Base-by-base conservation (phyloP, 2,797 vertebrate species). In the Prionace glauca region DNA sequence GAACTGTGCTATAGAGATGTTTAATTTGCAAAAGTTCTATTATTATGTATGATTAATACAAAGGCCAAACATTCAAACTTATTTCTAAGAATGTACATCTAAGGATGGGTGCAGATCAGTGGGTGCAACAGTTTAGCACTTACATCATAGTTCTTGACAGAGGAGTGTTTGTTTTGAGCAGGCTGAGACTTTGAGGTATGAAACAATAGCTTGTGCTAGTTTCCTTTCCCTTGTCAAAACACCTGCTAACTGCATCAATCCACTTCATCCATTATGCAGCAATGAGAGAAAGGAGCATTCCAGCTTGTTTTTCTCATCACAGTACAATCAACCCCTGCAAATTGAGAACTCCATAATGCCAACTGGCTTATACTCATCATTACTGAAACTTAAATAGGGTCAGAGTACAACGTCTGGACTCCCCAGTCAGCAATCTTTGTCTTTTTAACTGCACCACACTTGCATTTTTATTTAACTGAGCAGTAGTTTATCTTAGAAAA, bases 201-300 rank as follows among this genome's bases (percentile, higher is more conserved):
- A 96, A 96, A 97, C 96, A 97, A 97, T 96, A 96, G 96, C 95
- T 96, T 96, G 96, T 96, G 96, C 95, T 96, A 96, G 69, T 50
- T 96, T 96, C 95, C 96, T 96, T 96, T 96, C 96, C 96, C 71
- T 50, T 96, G 96, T 96, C 96, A 8, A 96, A 96, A 96, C 97
- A 97, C 97, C 97, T 97, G 97, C 96, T 97, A 96, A 96, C 96
- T 97, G 95, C 56, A 93, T 96, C 96, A 96, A 36, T 96, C 96
- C 95, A 86, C 92, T 96, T 97, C 96, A 97, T 97, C 96, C 95
- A 97, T 97, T 96, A 97, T 96, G 96, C 96, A 97, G 94, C 95
- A 93, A 0, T 0, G 0, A 56, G 0, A 79, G 95, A 0, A 93
- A 65, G 60, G 16, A 92, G n/a, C 5, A 94, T n/a, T 65, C 92